These are phyloP conservation scores for Ginglymostoma cirratum DNA, from an alignment of 2,113 vertebrate species.

Conservation along the genomic window DNA sequence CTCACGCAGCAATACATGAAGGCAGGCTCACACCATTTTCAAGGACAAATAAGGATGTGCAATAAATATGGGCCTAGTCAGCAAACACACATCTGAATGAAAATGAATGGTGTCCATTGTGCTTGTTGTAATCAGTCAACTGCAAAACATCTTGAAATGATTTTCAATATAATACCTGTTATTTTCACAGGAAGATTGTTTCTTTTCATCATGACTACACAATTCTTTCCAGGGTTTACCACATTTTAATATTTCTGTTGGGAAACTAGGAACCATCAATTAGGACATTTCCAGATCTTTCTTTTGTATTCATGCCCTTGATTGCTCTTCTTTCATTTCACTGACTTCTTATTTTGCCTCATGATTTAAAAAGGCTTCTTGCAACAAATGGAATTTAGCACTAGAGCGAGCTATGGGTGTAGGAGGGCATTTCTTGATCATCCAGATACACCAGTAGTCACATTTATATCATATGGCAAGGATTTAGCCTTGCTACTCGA, in stretches of 20 bases:
- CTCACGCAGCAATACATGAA: too few species aligned
- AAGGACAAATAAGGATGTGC: too few species aligned
- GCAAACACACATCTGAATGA: too few species aligned
- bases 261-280: neutral
- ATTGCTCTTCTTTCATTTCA: neutral
- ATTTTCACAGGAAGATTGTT: neutral
- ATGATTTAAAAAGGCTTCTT: neutral
- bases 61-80: too few species aligned
- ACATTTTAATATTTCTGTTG: neutral
- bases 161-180: neutral
- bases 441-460: neutral
- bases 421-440: neutral
- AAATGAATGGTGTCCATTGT: too few species aligned
- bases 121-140: neutral
- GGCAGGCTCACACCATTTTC: too few species aligned
- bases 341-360: neutral
- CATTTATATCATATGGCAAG: neutral
- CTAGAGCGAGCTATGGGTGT: neutral
- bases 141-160: neutral
- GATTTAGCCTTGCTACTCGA: neutral
- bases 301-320: neutral
- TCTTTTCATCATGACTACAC: neutral
- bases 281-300: neutral
- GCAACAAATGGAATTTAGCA: neutral
- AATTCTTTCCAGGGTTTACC: neutral